Base-by-base conservation (phyloP, 2,888 invertebrate species). In the Pristionchus arcanus region DNA sequence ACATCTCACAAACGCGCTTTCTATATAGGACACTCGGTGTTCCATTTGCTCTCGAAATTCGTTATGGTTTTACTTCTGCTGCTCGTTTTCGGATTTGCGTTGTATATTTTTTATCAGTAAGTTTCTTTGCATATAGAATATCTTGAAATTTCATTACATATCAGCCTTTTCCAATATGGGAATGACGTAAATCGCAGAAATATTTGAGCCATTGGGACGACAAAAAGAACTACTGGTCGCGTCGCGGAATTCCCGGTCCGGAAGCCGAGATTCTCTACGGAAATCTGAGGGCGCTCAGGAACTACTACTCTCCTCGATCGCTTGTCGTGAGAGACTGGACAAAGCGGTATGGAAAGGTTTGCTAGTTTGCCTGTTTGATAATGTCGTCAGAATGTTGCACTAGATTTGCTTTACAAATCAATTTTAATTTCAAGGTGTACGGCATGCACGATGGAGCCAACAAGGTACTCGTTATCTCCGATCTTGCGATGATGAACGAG, bases 401-500 rank as follows among this genome's bases (percentile, higher is more conserved):
- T n/a, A n/a, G n/a, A n/a, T n/a, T n/a, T n/a, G n/a, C n/a, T n/a
- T n/a, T n/a, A n/a, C n/a, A n/a, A n/a, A n/a, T n/a, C n/a, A n/a
- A n/a, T n/a, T n/a, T n/a, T n/a, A 49, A 49, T 49, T 3, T 49
- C 13, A 49, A 89, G 89, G 83, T 89, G 0, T 93, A 91, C 66
- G 93, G 93, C 0, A 90, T 91, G 68, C 90, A 91, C 25, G 92
- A 93, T 84, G 94, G 94, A 11, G 55, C 90, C 49, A 55, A 77
- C 49, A 92, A 92, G 59, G 68, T 95, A 0, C 90, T 96, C 15
- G 95, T 96, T 0, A 95, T 95, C 2, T 95, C 95, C 66, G 95
- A 96, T 91, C 92, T 95, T 19, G 95, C 95, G 19, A 91, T 96
- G 81, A 90, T 96, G 25, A 94, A 95, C 59, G 95, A 96, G 90